Percentiles rank a stretch among this genome's conserved stretches.
phyloP scores from a whole-genome alignment of 2,888 invertebrate genomes.

The Leistus spinibarbis region DNA sequence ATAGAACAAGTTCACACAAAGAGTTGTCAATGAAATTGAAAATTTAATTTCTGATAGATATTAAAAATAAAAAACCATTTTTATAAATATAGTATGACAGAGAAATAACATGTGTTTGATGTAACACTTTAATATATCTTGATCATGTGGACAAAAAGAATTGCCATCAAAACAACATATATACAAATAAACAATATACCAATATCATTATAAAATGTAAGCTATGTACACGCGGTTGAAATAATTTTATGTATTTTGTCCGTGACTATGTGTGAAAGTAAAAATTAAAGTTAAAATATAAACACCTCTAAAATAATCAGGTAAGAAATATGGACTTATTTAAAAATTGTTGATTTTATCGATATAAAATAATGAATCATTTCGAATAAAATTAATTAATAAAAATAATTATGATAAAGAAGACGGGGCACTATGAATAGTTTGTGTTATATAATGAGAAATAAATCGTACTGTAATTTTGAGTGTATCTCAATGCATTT shows the following conservation, averaged over 20 bases:
- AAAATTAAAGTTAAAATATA: background rate
- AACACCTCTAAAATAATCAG: background rate
- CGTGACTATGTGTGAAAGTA: slow-evolving; percentile 22
- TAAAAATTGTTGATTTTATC: background rate
- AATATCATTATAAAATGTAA: slow-evolving; percentile 2
- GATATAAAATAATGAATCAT: background rate
- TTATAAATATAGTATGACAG: background rate
- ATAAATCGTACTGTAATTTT: slow-evolving; percentile 40
- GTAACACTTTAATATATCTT: background rate
- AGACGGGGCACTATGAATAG: slow-evolving; percentile 4
- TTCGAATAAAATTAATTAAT: background rate
- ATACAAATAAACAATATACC: background rate
- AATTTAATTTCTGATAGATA: too few species aligned
- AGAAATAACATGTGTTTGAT: background rate
- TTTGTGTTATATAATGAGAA: slow-evolving; percentile 18
- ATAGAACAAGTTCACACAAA: slow-evolving; percentile 31
- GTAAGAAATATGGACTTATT: background rate
- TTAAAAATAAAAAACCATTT: too few species aligned
- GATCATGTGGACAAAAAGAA: background rate
- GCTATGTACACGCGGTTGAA: slow-evolving; percentile 34
- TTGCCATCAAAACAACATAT: background rate
- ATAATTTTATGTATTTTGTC: slow-evolving; percentile 24
- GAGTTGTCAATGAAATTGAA: slow-evolving; percentile 37
- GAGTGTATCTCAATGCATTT: slow-evolving; percentile 29
- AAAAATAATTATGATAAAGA: slow-evolving; percentile 31